These are phyloP conservation scores for Nasonovia ribisnigri DNA, from an alignment of 2,888 invertebrate genomes.

Conservation along the genomic window DNA sequence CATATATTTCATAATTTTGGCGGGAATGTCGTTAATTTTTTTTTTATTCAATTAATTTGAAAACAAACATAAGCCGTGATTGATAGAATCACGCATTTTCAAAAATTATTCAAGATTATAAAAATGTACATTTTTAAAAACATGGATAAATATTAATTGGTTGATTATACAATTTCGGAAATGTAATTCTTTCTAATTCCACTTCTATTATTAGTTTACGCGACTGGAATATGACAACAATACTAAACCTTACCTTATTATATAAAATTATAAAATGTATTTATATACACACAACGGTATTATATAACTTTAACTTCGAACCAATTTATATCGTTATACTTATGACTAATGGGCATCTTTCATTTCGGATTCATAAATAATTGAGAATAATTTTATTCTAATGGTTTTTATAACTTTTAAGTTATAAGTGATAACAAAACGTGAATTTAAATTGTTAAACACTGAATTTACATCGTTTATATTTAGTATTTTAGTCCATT, in stretches of 20 bases:
- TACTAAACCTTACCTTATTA: neutral
- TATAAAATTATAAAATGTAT: neutral
- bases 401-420: neutral
- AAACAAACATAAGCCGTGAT: neutral
- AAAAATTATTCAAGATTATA: neutral
- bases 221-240: neutral
- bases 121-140: neutral
- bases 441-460: neutral
- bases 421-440: neutral
- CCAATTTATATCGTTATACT: neutral
- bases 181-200: constrained; percentile 9
- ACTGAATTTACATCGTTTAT: neutral
- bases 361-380: neutral
- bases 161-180: constrained; percentile 10
- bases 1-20: neutral
- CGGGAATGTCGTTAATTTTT: constrained; percentile 21
- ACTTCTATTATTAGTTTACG: neutral
- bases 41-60: constrained; percentile 38
- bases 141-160: neutral
- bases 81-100: constrained; percentile 5
- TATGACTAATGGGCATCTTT: neutral
- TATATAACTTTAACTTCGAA: neutral
- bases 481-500: neutral
- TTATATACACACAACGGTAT: neutral
- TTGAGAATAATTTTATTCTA: neutral